phyloP scores from a whole-genome alignment of 2,888 invertebrate species.

The Hyles lineata region DNA sequence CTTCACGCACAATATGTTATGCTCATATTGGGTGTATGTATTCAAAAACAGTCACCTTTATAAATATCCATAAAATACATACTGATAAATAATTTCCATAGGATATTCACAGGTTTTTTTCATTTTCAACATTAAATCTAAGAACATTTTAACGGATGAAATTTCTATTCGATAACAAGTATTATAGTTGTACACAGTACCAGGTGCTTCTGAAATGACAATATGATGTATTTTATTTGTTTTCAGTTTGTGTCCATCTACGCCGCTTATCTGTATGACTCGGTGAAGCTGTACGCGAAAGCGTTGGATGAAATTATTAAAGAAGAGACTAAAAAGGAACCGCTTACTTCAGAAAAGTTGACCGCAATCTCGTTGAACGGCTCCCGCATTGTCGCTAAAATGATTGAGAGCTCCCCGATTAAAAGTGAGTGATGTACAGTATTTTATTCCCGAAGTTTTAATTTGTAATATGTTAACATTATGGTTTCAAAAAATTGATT shows the following conservation, averaged over 20 bases:
- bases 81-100: neutral
- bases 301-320: slow-evolving; percentile 91
- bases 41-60: too few species aligned
- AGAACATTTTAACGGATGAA: too few species aligned
- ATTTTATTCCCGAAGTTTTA: neutral
- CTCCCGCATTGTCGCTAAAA: slow-evolving; percentile 92
- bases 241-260: slow-evolving; percentile 93
- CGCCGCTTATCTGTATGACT: slow-evolving; percentile 97
- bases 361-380: slow-evolving; percentile 92
- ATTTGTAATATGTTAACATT: neutral
- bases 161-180: too few species aligned
- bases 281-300: slow-evolving; percentile 94
- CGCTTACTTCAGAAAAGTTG: slow-evolving; percentile 86
- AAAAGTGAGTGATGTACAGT: slow-evolving; percentile 88
- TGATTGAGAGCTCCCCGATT: slow-evolving; percentile 93
- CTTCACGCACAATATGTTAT: too few species aligned
- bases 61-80: too few species aligned
- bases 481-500: too few species aligned
- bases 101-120: neutral
- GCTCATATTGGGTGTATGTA: too few species aligned
- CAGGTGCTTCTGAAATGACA: neutral
- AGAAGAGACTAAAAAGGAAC: slow-evolving; percentile 73
- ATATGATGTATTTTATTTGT: slow-evolving; percentile 26
- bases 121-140: too few species aligned
- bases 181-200: neutral